A percentile compares a stretch with the other conserved stretches of the same genome.
phyloP scores from a whole-genome alignment of 2,113 vertebrate genomes.

The Edolisoma coerulescens region DNA sequence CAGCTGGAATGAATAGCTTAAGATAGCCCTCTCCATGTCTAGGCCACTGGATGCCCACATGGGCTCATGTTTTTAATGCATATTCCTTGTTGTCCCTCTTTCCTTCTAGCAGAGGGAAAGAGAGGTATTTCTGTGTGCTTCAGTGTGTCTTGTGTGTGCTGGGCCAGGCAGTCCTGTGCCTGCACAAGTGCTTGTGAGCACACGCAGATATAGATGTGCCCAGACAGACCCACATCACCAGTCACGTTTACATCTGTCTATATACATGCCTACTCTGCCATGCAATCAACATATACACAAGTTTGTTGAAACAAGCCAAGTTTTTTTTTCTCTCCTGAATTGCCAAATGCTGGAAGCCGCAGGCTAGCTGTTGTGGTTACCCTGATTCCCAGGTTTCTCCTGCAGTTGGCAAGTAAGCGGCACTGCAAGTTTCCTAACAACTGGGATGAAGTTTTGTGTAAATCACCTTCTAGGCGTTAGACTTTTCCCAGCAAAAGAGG shows the following conservation, averaged over 20 bases:
- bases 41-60: neutral
- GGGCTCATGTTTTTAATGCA: neutral
- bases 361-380: slow-evolving; percentile 34
- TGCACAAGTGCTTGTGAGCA: neutral
- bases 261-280: neutral
- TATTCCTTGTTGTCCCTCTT: neutral
- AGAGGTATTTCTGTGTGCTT: neutral
- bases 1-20: neutral
- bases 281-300: neutral
- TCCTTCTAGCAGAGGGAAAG: neutral
- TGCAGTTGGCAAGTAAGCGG: neutral
- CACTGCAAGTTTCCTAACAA: slow-evolving; percentile 37
- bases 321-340: neutral
- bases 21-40: neutral
- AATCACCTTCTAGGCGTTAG: slow-evolving; percentile 63
- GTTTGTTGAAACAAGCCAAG: neutral
- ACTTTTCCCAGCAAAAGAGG: slow-evolving; percentile 53
- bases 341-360: neutral
- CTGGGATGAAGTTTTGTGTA: slow-evolving; percentile 18
- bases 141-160: neutral
- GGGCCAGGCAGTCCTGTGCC: neutral
- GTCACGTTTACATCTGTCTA: slow-evolving; percentile 10
- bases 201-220: neutral
- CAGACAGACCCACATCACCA: neutral
- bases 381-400: slow-evolving; percentile 29